A percentile compares a stretch with the other conserved stretches of the same genome.
Evolutionary conservation across 2,888 invertebrate genomes (phyloP).

Genomic region (Pyralis farinalis): DNA sequence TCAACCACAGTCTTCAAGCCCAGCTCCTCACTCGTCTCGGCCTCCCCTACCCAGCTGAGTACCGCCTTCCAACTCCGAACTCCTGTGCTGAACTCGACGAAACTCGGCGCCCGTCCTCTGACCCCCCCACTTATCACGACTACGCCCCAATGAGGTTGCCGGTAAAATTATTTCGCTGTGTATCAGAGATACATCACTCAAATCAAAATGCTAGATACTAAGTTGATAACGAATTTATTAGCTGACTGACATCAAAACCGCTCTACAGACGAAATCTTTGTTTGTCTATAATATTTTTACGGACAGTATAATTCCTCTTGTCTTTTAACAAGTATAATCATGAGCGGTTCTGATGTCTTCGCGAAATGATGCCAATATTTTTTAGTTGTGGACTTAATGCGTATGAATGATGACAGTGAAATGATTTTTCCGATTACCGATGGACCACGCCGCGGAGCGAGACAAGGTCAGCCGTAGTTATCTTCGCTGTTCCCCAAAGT

Average conservation of each 20-base stretch:
- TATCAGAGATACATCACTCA: conserved; percentile 30
- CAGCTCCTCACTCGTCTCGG: conserved; percentile 54
- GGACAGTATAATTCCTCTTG: background rate
- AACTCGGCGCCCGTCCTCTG: conserved; percentile 77
- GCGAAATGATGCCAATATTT: conserved; percentile 22
- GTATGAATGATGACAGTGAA: conserved; percentile 35
- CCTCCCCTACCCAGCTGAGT: conserved; percentile 80
- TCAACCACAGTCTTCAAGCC: conserved; percentile 71
- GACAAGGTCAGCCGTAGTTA: conserved; percentile 74
- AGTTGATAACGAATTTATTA: conserved; percentile 21
- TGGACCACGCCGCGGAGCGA: conserved; percentile 59
- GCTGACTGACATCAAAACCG: conserved; percentile 16
- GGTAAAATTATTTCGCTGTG: conserved; percentile 61
- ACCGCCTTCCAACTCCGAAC: conserved; percentile 81
- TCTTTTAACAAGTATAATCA: background rate
- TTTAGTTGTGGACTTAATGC: conserved; percentile 16
- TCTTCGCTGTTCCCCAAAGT: conserved; percentile 73
- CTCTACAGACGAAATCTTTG: background rate
- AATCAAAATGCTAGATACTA: conserved; percentile 24
- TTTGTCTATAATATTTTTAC: background rate
- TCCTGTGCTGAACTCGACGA: conserved; percentile 80
- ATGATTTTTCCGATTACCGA: conserved; percentile 56
- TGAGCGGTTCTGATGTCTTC: conserved; percentile 17
- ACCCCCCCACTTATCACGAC: conserved; percentile 52
- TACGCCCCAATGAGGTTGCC: conserved; percentile 55